Base-by-base conservation (phyloP, 2,113 vertebrate species). In the Ailurus styani region DNA sequence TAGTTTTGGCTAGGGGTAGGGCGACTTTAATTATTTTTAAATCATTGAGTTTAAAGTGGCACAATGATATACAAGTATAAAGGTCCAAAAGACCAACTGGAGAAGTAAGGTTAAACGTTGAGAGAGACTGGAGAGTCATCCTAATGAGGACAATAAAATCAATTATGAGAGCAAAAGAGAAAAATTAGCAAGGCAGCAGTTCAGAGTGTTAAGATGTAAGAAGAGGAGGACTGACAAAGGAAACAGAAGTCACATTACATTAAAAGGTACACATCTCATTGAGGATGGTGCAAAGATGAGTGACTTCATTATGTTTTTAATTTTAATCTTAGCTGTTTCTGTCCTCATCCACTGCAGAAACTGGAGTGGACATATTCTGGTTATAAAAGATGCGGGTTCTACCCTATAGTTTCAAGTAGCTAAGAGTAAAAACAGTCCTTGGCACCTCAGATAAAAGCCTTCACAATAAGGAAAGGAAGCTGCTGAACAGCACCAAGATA, bases 301-400 rank as follows among this genome's bases (percentile, higher is more conserved):
- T 29, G 66, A 91, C 52, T 84, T 88, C n/a, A 93, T 45, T 88
- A 62, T 40, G 40, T 66, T 96, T 91, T 42, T 34, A 31, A 79
- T 79, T 95, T 95, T 81, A 73, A 34, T 83, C 40, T 93, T 78
- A 87, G 60, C 50, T 95, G 34, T 70, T 87, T 42, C 52, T 73
- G 20, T 84, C 70, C n/a, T 83, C 23, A 95, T 64, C 21, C 13
- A 47, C 60, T 78, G 5, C 5, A 42, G 57, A 79, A 89, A 72
- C 0, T 27, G 57, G 57, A 54, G 31, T 73, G 29, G 20, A 72
- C 66, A 62, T 72, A 87, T 18, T 75, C 86, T 70, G 17, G 47
- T 25, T 52, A 64, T 64, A 64, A 81, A 87, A 88, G 29, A 77
- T 77, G 7, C 7, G 5, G 18, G 73, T 95, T 66, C 79, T 72